A percentile compares a stretch with the other conserved stretches of the same genome.
phyloP scores from a whole-genome alignment of 2,888 invertebrate species.

The Pollenia amentaria region DNA sequence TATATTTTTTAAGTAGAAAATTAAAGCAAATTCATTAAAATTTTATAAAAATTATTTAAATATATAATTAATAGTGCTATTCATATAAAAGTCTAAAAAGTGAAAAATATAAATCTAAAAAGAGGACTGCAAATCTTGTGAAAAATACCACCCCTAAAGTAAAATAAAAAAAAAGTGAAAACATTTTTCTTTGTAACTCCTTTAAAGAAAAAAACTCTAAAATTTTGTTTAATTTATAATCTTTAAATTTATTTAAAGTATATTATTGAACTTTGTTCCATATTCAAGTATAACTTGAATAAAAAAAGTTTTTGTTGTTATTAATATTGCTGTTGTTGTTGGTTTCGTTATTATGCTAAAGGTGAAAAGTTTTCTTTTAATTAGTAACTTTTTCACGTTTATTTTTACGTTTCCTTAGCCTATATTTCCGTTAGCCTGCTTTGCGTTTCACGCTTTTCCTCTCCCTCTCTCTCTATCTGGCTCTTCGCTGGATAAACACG shows the following conservation, averaged over 20 bases:
- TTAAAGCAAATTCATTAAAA: slow-evolving; percentile 9
- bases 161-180: slow-evolving; percentile 56
- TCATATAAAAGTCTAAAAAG: slow-evolving; percentile 12
- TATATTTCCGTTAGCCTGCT: slow-evolving; percentile 66
- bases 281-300: slow-evolving; percentile 3
- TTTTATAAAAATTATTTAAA: slow-evolving; percentile 35
- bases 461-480: background rate
- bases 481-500: slow-evolving; percentile 39
- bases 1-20: slow-evolving; percentile 12
- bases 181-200: slow-evolving; percentile 5
- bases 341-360: slow-evolving; percentile 46
- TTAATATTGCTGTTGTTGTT: slow-evolving; percentile 47
- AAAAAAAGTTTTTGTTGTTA: background rate
- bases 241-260: slow-evolving; percentile 35
- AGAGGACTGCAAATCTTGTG: slow-evolving; percentile 45
- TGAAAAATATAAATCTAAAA: slow-evolving; percentile 35
- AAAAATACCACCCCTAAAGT: slow-evolving; percentile 62
- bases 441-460: slow-evolving; percentile 26
- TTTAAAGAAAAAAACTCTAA: slow-evolving; percentile 32
- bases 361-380: slow-evolving; percentile 56
- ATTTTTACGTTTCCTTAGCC: slow-evolving; percentile 69
- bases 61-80: background rate
- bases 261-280: slow-evolving; percentile 26
- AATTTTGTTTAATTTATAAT: background rate
- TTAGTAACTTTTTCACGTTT: slow-evolving; percentile 55